Evolutionary conservation across 2,888 invertebrate genomes (phyloP).

Genomic region (Sarcophaga variegata): DNA sequence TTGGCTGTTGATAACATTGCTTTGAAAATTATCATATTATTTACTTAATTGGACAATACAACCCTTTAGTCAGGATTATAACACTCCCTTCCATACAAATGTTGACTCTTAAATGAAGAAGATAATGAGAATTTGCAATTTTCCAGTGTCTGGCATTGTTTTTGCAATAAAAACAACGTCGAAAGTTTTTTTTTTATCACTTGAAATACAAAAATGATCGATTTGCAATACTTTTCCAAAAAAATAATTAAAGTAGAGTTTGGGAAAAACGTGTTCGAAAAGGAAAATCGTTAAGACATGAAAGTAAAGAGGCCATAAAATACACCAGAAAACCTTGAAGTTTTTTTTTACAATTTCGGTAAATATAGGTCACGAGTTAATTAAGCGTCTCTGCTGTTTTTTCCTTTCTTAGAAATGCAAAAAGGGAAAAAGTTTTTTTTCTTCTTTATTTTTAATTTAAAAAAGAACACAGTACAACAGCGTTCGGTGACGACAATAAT

Average conservation of each 20-base stretch:
- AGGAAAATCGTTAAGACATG: not conserved
- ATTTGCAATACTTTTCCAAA: not conserved
- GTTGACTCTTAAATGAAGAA: too few species aligned
- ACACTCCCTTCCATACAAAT: too few species aligned
- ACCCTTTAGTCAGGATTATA: too few species aligned
- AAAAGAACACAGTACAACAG: not conserved
- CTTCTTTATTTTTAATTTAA: not conserved
- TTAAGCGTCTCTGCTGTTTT: not conserved
- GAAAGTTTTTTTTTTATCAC: too few species aligned
- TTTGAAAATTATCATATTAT: too few species aligned
- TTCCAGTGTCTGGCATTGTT: too few species aligned
- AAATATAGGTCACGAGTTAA: slow-evolving; percentile 30
- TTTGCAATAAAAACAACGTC: too few species aligned
- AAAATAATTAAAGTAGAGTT: not conserved
- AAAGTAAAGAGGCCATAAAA: slow-evolving; percentile 19
- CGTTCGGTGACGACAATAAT: slow-evolving; percentile 15
- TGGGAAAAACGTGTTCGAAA: not conserved
- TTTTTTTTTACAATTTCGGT: not conserved
- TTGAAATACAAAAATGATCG: too few species aligned
- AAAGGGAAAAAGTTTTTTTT: not conserved
- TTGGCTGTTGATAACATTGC: too few species aligned
- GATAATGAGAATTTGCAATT: too few species aligned
- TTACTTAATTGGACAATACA: too few species aligned
- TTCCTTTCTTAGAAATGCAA: not conserved
- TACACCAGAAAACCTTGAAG: slow-evolving; percentile 4